phyloP scores from a whole-genome alignment of 2,113 vertebrate species.

The Hippopotamus amphibius region DNA sequence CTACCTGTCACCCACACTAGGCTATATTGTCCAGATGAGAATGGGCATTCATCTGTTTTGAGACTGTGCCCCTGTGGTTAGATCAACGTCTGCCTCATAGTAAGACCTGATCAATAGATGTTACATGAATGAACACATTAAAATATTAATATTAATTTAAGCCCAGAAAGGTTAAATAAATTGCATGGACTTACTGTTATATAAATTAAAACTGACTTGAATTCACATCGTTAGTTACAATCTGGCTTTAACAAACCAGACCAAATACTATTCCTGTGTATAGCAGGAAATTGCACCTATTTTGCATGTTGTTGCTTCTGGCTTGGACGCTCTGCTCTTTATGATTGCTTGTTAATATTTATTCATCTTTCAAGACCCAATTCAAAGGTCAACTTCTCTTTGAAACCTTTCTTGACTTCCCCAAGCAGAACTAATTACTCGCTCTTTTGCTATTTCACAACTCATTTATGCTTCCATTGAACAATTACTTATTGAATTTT shows the following conservation, averaged over 20 bases:
- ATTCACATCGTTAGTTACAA: neutral
- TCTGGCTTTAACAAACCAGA: neutral
- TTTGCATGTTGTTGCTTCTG: conserved; percentile 30
- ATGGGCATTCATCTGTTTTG: neutral
- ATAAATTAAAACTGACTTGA: neutral
- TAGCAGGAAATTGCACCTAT: neutral
- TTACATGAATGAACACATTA: neutral
- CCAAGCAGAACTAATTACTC: neutral
- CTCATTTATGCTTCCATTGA: conserved; percentile 56
- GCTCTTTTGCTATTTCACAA: conserved; percentile 9
- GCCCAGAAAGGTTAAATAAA: neutral
- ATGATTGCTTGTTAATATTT: conserved; percentile 49
- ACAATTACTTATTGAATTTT: conserved; percentile 42
- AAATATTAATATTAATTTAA: neutral
- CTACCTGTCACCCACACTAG: neutral
- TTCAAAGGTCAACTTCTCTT: conserved; percentile 17
- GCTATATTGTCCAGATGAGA: neutral
- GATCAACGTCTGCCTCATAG: neutral
- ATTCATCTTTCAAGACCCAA: conserved; percentile 41
- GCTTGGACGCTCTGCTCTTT: neutral
- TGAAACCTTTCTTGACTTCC: neutral
- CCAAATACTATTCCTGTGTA: neutral
- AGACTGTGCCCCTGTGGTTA: neutral
- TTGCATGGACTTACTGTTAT: neutral
- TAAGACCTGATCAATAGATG: neutral